A percentile compares a stretch with the other conserved stretches of the same genome.
phyloP scores from a whole-genome alignment of 2,888 invertebrate genomes.

The Ptilodon capucinus region DNA sequence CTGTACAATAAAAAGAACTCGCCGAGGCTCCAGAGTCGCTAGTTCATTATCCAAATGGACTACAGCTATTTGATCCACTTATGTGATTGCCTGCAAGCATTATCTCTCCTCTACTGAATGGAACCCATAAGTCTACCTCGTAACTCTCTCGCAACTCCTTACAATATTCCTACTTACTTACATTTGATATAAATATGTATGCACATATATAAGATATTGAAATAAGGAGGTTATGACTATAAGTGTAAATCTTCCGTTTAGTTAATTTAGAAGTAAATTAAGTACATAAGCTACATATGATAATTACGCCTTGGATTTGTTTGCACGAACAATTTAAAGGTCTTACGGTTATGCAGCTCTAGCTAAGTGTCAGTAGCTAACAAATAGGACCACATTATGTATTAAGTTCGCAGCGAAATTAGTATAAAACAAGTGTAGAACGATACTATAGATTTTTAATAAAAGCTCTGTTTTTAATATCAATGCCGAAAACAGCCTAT shows the following conservation, averaged over 20 bases:
- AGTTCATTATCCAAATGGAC: slow-evolving; percentile 83
- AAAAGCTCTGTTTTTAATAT: not conserved
- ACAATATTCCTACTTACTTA: slow-evolving; percentile 67
- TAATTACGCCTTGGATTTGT: not conserved
- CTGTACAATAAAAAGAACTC: slow-evolving; percentile 65
- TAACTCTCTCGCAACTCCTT: slow-evolving; percentile 72
- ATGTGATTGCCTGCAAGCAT: slow-evolving; percentile 82
- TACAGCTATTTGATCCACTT: slow-evolving; percentile 83
- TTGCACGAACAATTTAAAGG: not conserved
- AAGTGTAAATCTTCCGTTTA: slow-evolving; percentile 10
- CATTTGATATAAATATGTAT: slow-evolving; percentile 56
- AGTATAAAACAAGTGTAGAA: not conserved
- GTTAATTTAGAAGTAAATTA: slow-evolving; percentile 1
- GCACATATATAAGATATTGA: slow-evolving; percentile 57
- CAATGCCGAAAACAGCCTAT: not conserved
- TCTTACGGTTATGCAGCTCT: not conserved
- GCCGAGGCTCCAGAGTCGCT: slow-evolving; percentile 65
- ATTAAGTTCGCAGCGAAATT: not conserved
- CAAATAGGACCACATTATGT: not conserved
- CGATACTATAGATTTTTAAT: not conserved
- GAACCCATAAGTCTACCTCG: slow-evolving; percentile 80
- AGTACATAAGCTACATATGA: too few species aligned
- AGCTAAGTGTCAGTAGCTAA: not conserved
- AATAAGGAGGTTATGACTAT: slow-evolving; percentile 28
- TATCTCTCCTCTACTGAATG: slow-evolving; percentile 78